Base-by-base conservation (phyloP, 2,888 invertebrate species). In the Callosobruchus maculatus region DNA sequence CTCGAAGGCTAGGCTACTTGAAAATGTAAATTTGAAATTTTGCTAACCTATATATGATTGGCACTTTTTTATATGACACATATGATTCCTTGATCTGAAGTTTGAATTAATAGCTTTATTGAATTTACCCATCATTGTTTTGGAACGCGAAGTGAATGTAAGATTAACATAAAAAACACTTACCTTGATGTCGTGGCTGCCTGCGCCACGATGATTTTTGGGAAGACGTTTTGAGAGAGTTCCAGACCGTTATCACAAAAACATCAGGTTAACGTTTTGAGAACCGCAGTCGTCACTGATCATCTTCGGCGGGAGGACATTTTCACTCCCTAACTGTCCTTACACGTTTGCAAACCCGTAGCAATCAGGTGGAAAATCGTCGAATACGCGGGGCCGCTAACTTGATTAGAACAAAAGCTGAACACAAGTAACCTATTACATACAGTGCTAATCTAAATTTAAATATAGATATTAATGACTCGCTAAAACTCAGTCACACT, bases 131-230 rank as follows among this genome's bases (percentile, higher is more conserved):
- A 4, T 4, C 26, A 2, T 2, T 2, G 3, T 26, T 26, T 26
- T 26, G 26, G 2, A 2, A 26, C 7, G 26, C 3, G 26, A 26
- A 26, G 26, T 26, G 3, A 26, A 26, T 26, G n/a, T n/a, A n/a
- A n/a, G n/a, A n/a, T n/a, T n/a, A n/a, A n/a, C n/a, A 70, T 67
- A 30, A 9, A 73, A 73, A 22, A 70, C 9, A 75, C 76, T 83
- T 82, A 85, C 86, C 83, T 80, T 84, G 81, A 70, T 86, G 86
- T 49, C 49, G 49, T 84, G 86, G 85, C 85, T 86, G 85, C 72
- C 84, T 84, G 67, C 85, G 86, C 86, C 86, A 87, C 86, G 86
- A 82, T 73, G 82, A 83, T 83, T 87, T 86, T 76, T 86, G 85
- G 72, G 85, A 84, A 83, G 86, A 86, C 86, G 86, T 86, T 81